These are phyloP conservation scores for Mallotus villosus DNA, from an alignment of 2,797 vertebrate species.

Conservation along the genomic window DNA sequence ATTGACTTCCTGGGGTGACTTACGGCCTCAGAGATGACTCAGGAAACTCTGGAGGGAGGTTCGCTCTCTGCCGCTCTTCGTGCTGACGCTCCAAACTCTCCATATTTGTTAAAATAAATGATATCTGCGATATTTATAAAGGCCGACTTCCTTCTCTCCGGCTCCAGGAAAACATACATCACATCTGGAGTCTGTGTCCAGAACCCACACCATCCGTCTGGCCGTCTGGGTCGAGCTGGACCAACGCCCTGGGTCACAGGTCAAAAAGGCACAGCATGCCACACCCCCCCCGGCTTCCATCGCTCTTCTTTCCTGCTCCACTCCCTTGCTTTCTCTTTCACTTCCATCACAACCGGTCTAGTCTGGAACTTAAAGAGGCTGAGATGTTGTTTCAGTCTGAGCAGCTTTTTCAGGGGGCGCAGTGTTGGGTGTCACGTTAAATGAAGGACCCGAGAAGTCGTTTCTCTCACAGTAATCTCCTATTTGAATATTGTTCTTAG, in stretches of 20 bases:
- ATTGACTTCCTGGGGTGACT: constrained; percentile 31
- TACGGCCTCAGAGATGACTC: too few relatives aligned
- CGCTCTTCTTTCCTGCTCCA: not conserved
- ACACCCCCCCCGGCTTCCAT: not conserved
- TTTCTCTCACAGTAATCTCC: too few relatives aligned
- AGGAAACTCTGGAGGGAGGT: not conserved
- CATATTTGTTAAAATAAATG: constrained; percentile 49
- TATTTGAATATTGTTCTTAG: too few relatives aligned
- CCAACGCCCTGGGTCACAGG: constrained; percentile 52
- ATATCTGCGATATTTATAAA: constrained; percentile 46
- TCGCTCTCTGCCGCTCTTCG: not conserved
- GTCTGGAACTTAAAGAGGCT: not conserved
- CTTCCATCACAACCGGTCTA: not conserved
- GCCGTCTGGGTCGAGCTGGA: constrained; percentile 49
- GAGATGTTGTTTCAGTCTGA: constrained; percentile 8
- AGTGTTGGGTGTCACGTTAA: too few relatives aligned
- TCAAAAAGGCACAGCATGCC: constrained; percentile 36
- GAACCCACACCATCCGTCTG: constrained; percentile 58
- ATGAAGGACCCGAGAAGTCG: too few relatives aligned
- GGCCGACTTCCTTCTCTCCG: constrained; percentile 55
- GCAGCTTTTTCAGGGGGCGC: too few relatives aligned
- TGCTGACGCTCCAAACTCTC: constrained; percentile 21
- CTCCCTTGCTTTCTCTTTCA: not conserved
- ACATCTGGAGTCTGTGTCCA: constrained; percentile 48
- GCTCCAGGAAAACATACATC: constrained; percentile 60